A percentile compares a stretch with the other conserved stretches of the same genome.
These are phyloP conservation scores for Danionella dracula DNA, from an alignment of 2,797 vertebrate genomes.

Conservation along the genomic window DNA sequence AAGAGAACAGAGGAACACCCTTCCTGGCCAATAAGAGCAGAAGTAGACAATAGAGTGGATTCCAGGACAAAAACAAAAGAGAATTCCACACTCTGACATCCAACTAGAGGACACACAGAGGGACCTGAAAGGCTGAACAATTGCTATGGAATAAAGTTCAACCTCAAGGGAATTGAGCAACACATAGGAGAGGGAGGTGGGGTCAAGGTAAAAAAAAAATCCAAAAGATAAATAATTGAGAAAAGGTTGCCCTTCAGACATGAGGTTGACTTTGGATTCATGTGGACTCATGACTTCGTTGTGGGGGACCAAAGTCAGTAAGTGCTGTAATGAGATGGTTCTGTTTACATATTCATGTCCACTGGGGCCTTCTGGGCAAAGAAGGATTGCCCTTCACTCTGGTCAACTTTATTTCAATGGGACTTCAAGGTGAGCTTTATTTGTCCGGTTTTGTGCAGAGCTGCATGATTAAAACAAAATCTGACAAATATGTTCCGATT, in stretches of 20 bases:
- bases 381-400: constrained; percentile 47
- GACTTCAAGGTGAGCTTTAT: constrained; percentile 36
- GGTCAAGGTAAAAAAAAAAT: constrained; percentile 13
- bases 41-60: not conserved
- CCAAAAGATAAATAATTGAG: not conserved
- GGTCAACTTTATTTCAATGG: constrained; percentile 41
- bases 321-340: not conserved
- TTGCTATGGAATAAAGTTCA: constrained; percentile 51
- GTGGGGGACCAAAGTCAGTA: constrained; percentile 28
- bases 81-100: constrained; percentile 9
- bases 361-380: constrained; percentile 42
- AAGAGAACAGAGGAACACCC: constrained; percentile 2
- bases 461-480: no score
- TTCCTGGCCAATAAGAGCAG: not conserved
- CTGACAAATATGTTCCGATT: no score
- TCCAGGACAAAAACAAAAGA: constrained; percentile 10
- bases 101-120: constrained; percentile 30
- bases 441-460: not conserved
- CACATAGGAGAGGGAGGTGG: not conserved
- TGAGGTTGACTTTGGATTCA: constrained; percentile 51
- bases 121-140: constrained; percentile 43
- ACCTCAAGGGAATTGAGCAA: constrained; percentile 42
- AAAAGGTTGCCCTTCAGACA: constrained; percentile 27
- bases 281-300: constrained; percentile 31
- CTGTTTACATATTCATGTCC: constrained; percentile 63